phyloP scores from a whole-genome alignment of 2,797 vertebrate genomes.

The Megaceryle alcyon region DNA sequence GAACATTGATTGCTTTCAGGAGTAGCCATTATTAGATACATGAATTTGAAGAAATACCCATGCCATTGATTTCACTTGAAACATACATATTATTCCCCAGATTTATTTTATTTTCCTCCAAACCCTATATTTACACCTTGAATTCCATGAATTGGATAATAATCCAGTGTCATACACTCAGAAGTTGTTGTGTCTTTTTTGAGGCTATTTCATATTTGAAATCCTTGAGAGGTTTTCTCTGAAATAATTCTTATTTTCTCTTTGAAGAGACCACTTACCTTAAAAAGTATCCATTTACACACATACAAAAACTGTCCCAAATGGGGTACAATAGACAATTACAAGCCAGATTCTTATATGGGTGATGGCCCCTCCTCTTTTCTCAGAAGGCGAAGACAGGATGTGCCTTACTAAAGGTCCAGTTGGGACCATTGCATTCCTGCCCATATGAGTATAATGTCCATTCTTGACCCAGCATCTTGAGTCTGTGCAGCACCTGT shows the following conservation, averaged over 20 bases:
- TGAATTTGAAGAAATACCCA: not conserved
- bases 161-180: not conserved
- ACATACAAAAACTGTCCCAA: not conserved
- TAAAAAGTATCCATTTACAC: not conserved
- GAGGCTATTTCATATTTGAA: not conserved
- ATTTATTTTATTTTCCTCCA: not conserved
- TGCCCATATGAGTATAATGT: not conserved
- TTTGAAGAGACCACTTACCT: not conserved
- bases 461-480: not conserved
- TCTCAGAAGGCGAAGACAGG: not conserved
- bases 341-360: not conserved
- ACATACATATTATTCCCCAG: not conserved
- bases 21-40: not conserved
- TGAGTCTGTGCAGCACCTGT: not conserved
- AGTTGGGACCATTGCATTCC: not conserved
- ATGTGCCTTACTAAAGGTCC: not conserved
- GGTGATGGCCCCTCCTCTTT: not conserved
- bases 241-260: not conserved
- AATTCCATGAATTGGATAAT: not conserved
- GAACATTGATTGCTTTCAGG: not conserved
- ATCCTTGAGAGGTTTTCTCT: not conserved
- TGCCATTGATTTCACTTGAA: not conserved
- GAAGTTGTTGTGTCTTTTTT: rapidly evolving
- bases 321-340: not conserved
- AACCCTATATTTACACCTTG: not conserved